These are phyloP conservation scores for Morinoia aosen DNA, from an alignment of 2,888 invertebrate genomes.

Conservation along the genomic window DNA sequence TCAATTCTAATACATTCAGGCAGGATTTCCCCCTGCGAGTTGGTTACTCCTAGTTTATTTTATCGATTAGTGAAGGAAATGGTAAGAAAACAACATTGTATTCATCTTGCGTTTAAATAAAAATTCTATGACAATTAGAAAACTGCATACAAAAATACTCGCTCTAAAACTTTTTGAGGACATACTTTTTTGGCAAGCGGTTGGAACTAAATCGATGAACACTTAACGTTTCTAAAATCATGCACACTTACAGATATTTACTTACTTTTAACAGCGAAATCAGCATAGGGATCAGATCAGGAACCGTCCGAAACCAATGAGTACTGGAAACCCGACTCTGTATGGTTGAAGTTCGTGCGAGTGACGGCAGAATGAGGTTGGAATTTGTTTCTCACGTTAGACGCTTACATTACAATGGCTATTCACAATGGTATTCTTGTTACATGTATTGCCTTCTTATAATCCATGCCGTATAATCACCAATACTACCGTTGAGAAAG, in stretches of 20 bases:
- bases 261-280: neutral
- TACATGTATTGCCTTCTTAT: neutral
- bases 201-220: neutral
- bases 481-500: neutral
- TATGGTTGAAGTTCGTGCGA: neutral
- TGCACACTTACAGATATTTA: neutral
- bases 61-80: neutral
- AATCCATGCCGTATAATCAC: neutral
- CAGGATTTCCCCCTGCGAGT: too few species aligned
- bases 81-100: neutral
- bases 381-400: neutral
- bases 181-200: slow-evolving; percentile 23
- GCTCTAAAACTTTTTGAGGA: slow-evolving; percentile 26
- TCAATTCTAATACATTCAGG: too few species aligned
- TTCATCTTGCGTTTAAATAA: slow-evolving; percentile 8
- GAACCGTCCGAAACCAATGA: neutral
- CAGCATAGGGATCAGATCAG: neutral
- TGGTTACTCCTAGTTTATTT: too few species aligned
- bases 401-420: neutral
- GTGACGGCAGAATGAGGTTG: neutral
- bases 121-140: slow-evolving; percentile 39
- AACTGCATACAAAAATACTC: slow-evolving; percentile 53
- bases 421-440: neutral
- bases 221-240: neutral
- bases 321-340: neutral